These are phyloP conservation scores for Leptopilina myrica DNA, from an alignment of 2,888 invertebrate genomes.

Conservation along the genomic window DNA sequence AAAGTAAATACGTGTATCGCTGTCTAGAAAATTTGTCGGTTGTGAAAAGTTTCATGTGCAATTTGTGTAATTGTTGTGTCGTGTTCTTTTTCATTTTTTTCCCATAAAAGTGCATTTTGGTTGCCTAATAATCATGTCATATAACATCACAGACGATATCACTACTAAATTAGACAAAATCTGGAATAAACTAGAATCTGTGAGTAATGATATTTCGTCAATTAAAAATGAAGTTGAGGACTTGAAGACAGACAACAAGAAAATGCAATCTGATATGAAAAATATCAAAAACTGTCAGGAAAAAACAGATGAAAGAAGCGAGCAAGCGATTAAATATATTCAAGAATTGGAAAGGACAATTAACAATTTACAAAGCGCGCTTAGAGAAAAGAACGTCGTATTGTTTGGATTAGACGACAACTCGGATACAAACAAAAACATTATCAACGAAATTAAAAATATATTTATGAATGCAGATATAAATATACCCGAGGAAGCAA, in stretches of 20 bases:
- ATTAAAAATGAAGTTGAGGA: neutral
- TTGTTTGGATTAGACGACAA: constrained; percentile 5
- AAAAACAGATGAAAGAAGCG: neutral
- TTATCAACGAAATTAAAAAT: constrained; percentile 1
- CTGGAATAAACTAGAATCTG: constrained; percentile 5
- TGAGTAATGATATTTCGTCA: neutral
- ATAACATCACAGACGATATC: neutral
- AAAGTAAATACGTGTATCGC: too few species aligned
- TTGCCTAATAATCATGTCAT: neutral
- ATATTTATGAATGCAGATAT: neutral
- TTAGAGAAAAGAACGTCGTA: neutral
- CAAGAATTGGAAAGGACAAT: neutral
- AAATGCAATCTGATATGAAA: neutral
- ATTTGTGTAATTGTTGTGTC: too few species aligned
- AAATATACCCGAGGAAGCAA: neutral
- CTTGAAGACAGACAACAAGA: neutral
- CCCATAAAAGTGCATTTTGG: too few species aligned
- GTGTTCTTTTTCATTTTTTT: too few species aligned
- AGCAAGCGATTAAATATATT: neutral
- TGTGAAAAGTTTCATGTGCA: too few species aligned
- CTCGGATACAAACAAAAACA: neutral
- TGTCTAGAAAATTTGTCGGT: too few species aligned
- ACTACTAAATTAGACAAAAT: neutral
- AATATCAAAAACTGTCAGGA: neutral
- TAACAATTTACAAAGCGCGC: neutral